Evolutionary conservation across 2,797 vertebrate genomes (phyloP).

Genomic region (Avahi laniger): DNA sequence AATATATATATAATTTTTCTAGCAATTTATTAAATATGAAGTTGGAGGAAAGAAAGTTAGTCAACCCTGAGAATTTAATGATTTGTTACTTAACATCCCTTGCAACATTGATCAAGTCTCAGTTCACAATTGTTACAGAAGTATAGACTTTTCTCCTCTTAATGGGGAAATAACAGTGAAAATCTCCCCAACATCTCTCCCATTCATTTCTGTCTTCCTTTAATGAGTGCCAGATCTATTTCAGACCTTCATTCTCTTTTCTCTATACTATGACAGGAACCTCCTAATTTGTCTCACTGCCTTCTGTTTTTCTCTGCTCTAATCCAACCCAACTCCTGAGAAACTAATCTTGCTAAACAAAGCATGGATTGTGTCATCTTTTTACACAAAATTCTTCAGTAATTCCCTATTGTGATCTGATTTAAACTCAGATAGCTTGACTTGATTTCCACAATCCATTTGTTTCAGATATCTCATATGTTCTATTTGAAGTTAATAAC

Average conservation of each 20-base stretch:
- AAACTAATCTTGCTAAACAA: slow-evolving; percentile 1
- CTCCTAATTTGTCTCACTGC: slow-evolving; percentile 1
- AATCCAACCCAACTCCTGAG: neutral
- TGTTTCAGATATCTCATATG: neutral
- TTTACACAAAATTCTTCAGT: neutral
- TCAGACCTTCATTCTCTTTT: slow-evolving; percentile 39
- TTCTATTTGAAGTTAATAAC: neutral
- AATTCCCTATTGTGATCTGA: neutral
- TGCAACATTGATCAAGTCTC: neutral
- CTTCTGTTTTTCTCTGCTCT: slow-evolving; percentile 2
- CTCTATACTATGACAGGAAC: neutral
- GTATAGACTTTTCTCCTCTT: neutral
- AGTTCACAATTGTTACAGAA: slow-evolving; percentile 20
- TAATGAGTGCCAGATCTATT: neutral
- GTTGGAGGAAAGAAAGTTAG: neutral
- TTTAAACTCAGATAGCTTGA: neutral
- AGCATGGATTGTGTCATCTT: neutral
- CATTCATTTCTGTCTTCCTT: neutral
- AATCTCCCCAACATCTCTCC: neutral
- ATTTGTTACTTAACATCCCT: slow-evolving; percentile 8
- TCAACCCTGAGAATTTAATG: neutral
- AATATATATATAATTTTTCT: neutral
- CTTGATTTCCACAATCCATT: neutral
- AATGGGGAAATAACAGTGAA: neutral
- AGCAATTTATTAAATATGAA: slow-evolving; percentile 1